Evolutionary conservation across 2,113 vertebrate species (phyloP).

Genomic region (Tragulus kanchil): DNA sequence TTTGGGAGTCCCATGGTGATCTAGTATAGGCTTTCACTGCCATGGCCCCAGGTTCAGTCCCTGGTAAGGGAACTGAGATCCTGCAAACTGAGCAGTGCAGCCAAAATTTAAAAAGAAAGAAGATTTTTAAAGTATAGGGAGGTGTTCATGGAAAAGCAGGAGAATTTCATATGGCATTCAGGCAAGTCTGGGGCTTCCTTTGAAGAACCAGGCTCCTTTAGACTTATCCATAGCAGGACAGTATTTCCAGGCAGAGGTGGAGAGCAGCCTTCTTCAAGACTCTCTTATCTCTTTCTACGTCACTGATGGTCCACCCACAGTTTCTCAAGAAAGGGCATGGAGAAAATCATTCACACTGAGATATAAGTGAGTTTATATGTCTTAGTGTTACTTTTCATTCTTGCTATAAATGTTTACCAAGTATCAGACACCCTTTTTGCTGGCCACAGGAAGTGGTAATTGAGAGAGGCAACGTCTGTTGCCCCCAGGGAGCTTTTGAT

Average conservation of each 20-base stretch:
- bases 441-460: background rate
- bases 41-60: background rate
- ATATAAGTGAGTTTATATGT: background rate
- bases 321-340: background rate
- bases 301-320: background rate
- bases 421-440: background rate
- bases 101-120: background rate
- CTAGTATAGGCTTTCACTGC: background rate
- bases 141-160: background rate
- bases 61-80: background rate
- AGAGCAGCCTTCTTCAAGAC: background rate
- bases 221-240: background rate
- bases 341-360: background rate
- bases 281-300: background rate
- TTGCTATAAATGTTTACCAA: background rate
- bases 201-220: constrained; percentile 14
- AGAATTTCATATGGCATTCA: constrained; percentile 2
- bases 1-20: background rate
- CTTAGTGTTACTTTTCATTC: background rate
- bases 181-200: background rate
- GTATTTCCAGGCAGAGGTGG: background rate
- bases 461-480: background rate
- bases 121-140: constrained; percentile 41
- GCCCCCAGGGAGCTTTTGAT: background rate
- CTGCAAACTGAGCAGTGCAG: background rate